Evolutionary conservation across 2,888 invertebrate genomes (phyloP).

Genomic region (Dendrolimus pini): DNA sequence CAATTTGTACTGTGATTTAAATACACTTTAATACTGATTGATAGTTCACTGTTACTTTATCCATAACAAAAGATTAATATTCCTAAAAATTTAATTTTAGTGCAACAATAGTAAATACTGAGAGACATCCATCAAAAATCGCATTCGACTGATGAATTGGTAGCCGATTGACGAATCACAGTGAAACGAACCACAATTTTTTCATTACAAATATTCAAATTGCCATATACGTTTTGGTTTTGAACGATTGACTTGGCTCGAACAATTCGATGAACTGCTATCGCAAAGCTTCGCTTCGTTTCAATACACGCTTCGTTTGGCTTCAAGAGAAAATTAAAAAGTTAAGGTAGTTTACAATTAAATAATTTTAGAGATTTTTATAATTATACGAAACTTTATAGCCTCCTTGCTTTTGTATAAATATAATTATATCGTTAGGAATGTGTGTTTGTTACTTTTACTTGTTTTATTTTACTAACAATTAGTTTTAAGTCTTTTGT

Average conservation of each 20-base stretch:
- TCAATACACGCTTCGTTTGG: too few relatives aligned
- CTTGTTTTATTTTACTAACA: too few relatives aligned
- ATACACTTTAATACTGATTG: constrained; percentile 15
- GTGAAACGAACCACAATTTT: constrained; percentile 26
- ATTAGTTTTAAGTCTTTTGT: too few relatives aligned
- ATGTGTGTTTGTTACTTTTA: too few relatives aligned
- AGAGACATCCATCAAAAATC: constrained; percentile 56
- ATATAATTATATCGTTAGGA: too few relatives aligned
- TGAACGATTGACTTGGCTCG: neutral
- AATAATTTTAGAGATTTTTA: too few relatives aligned
- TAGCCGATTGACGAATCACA: constrained; percentile 27
- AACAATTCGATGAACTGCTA: neutral
- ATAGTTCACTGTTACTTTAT: constrained; percentile 10
- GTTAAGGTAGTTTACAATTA: too few relatives aligned
- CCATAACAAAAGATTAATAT: constrained; percentile 8
- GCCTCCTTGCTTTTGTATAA: too few relatives aligned
- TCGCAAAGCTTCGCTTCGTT: neutral
- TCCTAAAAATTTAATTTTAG: constrained; percentile 10
- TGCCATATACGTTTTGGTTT: constrained; percentile 12
- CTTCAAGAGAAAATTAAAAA: too few relatives aligned
- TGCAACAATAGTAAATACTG: constrained; percentile 16
- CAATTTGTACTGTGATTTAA: neutral
- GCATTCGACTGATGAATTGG: constrained; percentile 29
- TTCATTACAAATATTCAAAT: constrained; percentile 47
- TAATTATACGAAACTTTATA: too few relatives aligned